Evolutionary conservation across 2,797 vertebrate genomes (phyloP), one percentile per base, ranked within the genome.

Genomic region (Centroberyx gerrardi): DNA sequence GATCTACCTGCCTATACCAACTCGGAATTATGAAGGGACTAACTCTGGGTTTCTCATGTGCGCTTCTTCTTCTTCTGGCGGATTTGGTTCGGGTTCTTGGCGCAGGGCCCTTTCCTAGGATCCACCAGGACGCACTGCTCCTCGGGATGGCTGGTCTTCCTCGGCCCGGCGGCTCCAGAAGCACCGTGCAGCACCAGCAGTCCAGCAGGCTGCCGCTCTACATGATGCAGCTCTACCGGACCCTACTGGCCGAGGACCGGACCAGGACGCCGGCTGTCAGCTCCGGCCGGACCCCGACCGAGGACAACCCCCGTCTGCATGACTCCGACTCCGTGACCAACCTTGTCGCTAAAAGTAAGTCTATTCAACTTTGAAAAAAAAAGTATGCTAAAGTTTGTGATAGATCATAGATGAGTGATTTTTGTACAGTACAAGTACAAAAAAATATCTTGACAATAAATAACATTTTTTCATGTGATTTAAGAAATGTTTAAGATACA

Each of bases 151-250:
- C 28, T 15, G 27, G 31, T 8, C 8, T 62, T 8, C 31, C 31
- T 2, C 48, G 55, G 60, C 71, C 61, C 38, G 12, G 38, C 59
- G 70, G 74, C 14, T 70, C 78, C 62, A 67, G 78, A 44, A 74
- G 62, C 70, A 28, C 56, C 8, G 64, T 15, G 46, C 62, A 78
- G 17, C 76, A 77, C 46, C 78, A 63, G 31, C 72, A 78, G 31
- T 5, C 1, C 15, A 65, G 49, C 68, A 81, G 85, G 29, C 89
- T 93, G 54, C 94, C 93, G 0, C 84, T 87, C 46, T 96, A 95
- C 91, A 97, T 97, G 96, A 94, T 97, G 92, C 96, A 96, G 62
- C 94, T 97, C 7, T 96, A 97, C 89, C 91, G 95, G 62, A 90
- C 93, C 38, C 87, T 95, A 74, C 78, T 90, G 71, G 80, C 76